phyloP scores from a whole-genome alignment of 1,140 invertebrate species.

The Propsilocerus akamusi region DNA sequence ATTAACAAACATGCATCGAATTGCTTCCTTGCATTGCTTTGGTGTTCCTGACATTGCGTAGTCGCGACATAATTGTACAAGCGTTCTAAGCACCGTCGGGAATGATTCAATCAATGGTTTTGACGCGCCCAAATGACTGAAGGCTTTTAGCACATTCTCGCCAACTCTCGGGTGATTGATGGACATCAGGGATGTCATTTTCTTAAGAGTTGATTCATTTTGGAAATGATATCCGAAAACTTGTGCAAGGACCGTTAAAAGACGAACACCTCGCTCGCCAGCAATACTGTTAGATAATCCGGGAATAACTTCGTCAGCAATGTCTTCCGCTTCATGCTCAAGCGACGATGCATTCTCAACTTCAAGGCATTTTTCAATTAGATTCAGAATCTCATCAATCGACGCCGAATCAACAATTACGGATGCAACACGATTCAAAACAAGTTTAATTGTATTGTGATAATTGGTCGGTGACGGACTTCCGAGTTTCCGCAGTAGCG shows the following conservation, averaged over 20 bases:
- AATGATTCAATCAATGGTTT: background rate
- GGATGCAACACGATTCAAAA: background rate
- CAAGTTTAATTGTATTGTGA: background rate
- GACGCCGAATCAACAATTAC: background rate
- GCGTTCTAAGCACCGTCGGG: background rate
- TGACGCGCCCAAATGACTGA: background rate
- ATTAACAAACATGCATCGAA: background rate
- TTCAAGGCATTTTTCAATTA: background rate
- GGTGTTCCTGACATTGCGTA: background rate
- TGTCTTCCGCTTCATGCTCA: no score
- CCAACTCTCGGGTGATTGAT: background rate
- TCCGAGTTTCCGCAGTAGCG: background rate
- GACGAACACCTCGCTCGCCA: background rate
- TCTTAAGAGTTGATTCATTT: background rate
- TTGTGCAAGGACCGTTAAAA: background rate
- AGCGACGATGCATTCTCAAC: no score
- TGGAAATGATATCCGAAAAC: background rate
- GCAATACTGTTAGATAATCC: no score
- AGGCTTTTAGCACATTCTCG: background rate
- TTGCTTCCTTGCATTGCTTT: background rate
- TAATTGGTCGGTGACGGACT: background rate
- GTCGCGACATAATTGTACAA: background rate
- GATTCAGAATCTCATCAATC: background rate
- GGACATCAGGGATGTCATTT: background rate
- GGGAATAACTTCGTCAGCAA: no score